A percentile compares a stretch with the other conserved stretches of the same genome.
phyloP scores from a whole-genome alignment of 64 coral and sea anemone genomes.

The Orbicella faveolata region DNA sequence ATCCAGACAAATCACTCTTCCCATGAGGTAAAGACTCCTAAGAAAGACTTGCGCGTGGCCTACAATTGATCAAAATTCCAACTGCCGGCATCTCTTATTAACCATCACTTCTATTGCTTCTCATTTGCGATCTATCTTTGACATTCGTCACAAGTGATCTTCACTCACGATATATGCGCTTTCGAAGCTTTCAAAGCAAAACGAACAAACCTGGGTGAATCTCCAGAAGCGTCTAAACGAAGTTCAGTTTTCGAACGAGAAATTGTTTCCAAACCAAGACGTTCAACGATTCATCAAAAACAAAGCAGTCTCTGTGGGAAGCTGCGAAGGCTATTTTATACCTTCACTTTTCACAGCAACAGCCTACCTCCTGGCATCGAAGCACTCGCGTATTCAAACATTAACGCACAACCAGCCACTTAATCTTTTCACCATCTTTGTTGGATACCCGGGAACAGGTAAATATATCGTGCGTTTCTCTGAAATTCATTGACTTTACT shows the following conservation, averaged over 20 bases:
- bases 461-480: background rate
- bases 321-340: constrained; percentile 31
- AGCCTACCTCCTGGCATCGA: constrained; percentile 8
- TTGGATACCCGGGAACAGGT: background rate
- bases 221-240: constrained; percentile 38
- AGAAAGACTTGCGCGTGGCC: too few relatives aligned
- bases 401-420: constrained; percentile 8
- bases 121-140: too few relatives aligned
- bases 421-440: constrained; percentile 12
- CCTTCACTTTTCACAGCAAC: constrained; percentile 37
- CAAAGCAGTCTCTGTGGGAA: constrained; percentile 31
- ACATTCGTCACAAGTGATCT: too few relatives aligned
- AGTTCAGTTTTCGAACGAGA: constrained; percentile 18
- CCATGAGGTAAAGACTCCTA: too few relatives aligned
- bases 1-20: too few relatives aligned
- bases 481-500: too few relatives aligned
- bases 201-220: constrained; percentile 35
- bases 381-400: constrained; percentile 10
- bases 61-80: too few relatives aligned
- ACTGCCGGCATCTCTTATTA: too few relatives aligned
- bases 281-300: constrained; percentile 12
- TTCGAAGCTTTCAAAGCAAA: constrained; percentile 17
- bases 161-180: background rate
- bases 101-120: too few relatives aligned
- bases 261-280: background rate